phyloP scores from a whole-genome alignment of 2,113 vertebrate genomes.

The Capreolus pygargus region DNA sequence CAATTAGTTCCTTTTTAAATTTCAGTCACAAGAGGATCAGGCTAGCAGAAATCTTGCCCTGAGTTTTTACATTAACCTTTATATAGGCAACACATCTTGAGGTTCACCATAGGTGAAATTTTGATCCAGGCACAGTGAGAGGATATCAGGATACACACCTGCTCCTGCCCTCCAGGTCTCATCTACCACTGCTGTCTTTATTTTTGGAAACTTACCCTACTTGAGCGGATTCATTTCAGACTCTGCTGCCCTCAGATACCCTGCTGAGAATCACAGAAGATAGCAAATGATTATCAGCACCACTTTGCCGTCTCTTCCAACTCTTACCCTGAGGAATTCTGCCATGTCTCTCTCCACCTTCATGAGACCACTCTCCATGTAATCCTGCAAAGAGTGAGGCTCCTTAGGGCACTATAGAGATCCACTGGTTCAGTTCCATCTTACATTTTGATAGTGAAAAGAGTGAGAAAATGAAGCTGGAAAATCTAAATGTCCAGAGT shows the following conservation, averaged over 20 bases:
- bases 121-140: background rate
- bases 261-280: background rate
- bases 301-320: background rate
- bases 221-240: background rate
- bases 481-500: background rate
- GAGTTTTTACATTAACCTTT: background rate
- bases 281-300: background rate
- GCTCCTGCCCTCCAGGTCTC: background rate
- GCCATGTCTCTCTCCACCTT: too few species aligned
- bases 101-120: background rate
- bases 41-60: background rate
- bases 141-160: background rate
- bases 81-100: background rate
- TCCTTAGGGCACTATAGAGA: background rate
- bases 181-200: background rate
- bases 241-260: background rate
- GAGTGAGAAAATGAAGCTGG: background rate
- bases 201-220: background rate
- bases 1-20: constrained; percentile 41
- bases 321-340: background rate
- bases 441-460: background rate
- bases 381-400: background rate
- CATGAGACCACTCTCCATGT: background rate
- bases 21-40: background rate
- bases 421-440: background rate